phyloP scores from a whole-genome alignment of 2,888 invertebrate species.

The Scotopteryx bipunctaria region DNA sequence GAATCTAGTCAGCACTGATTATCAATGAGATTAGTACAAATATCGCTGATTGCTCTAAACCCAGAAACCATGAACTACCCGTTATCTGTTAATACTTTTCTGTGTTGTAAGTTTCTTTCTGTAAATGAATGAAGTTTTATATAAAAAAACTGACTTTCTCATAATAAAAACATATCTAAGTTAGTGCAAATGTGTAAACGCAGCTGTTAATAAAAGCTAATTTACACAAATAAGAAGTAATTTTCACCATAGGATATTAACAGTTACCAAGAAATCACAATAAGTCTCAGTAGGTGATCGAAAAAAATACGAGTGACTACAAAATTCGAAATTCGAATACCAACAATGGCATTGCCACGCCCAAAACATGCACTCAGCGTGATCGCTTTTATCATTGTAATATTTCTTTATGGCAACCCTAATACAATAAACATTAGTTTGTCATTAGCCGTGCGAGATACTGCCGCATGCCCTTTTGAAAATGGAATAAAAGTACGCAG shows the following conservation, averaged over 20 bases:
- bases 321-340: slow-evolving; percentile 67
- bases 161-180: no score
- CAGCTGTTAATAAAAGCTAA: slow-evolving; percentile 22
- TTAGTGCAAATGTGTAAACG: not conserved
- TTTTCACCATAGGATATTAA: slow-evolving; percentile 29
- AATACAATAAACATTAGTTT: slow-evolving; percentile 81
- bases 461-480: slow-evolving; percentile 57
- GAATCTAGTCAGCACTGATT: no score
- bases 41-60: no score
- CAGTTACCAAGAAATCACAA: slow-evolving; percentile 28
- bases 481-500: slow-evolving; percentile 46
- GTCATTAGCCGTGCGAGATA: slow-evolving; percentile 76
- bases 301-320: slow-evolving; percentile 66
- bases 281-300: slow-evolving; percentile 32
- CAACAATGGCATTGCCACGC: slow-evolving; percentile 76
- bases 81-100: no score
- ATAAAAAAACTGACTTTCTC: no score
- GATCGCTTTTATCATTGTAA: slow-evolving; percentile 76
- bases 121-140: no score
- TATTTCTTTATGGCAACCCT: slow-evolving; percentile 75
- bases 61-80: no score
- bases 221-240: slow-evolving; percentile 18
- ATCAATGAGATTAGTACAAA: no score
- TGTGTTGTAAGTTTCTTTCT: no score
- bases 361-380: slow-evolving; percentile 80